Evolutionary conservation across 53 echinoderm and acorn worm genomes (phyloP).

Genomic region (Temnopleurus reevesii): DNA sequence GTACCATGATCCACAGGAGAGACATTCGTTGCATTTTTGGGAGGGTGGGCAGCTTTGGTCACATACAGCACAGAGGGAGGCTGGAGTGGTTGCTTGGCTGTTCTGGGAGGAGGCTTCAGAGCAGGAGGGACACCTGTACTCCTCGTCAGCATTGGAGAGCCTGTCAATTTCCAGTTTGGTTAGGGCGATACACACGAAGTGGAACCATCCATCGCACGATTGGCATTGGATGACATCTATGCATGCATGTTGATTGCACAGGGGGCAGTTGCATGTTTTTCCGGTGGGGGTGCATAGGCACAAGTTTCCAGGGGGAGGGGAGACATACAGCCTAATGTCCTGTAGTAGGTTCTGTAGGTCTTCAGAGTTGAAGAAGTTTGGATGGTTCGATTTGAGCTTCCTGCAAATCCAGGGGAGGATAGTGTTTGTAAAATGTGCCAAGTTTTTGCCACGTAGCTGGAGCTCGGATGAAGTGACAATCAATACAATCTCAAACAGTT

Average conservation of each 20-base stretch:
- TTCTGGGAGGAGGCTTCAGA: neutral
- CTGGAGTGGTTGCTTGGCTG: neutral
- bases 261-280: neutral
- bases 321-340: neutral
- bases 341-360: neutral
- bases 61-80: neutral
- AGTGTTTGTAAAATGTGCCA: neutral
- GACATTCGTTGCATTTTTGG: neutral
- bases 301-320: neutral
- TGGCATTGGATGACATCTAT: neutral
- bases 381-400: neutral
- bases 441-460: neutral
- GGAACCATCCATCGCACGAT: neutral
- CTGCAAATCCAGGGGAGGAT: neutral
- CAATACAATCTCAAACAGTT: neutral
- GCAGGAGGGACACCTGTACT: neutral
- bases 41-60: neutral
- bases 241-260: neutral
- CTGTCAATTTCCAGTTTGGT: neutral
- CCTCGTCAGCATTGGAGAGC: neutral
- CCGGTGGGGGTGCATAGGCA: neutral
- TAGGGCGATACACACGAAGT: neutral
- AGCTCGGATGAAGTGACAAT: neutral
- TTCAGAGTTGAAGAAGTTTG: neutral
- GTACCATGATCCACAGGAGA: neutral